phyloP scores from a whole-genome alignment of 1,140 invertebrate species.

The Leptopilina boulardi region DNA sequence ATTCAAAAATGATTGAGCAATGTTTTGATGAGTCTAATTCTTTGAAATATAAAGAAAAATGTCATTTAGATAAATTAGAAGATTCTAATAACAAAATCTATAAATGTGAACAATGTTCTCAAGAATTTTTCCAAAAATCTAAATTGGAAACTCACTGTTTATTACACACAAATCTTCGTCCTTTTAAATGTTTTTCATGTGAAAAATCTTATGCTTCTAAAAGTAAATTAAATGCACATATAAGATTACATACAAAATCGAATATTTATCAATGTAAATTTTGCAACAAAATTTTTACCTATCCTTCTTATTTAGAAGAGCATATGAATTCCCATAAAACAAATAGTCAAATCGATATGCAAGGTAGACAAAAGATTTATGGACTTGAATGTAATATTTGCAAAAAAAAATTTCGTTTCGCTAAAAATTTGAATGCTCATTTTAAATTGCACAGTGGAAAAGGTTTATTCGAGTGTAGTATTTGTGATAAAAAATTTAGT shows the following conservation, averaged over 20 bases:
- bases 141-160: constrained; percentile 70
- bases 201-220: constrained; percentile 69
- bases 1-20: not conserved
- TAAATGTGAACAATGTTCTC: constrained; percentile 72
- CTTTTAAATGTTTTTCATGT: constrained; percentile 68
- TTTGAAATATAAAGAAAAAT: constrained; percentile 1
- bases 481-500: constrained; percentile 75
- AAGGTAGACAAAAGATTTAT: constrained; percentile 23
- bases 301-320: constrained; percentile 72
- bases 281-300: constrained; percentile 72
- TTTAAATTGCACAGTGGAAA: constrained; percentile 69
- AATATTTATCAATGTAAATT: constrained; percentile 71
- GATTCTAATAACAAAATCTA: constrained; percentile 56
- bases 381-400: constrained; percentile 67
- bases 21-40: not conserved
- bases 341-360: constrained; percentile 27
- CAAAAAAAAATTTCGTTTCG: constrained; percentile 65
- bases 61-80: not conserved
- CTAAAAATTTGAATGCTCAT: constrained; percentile 69
- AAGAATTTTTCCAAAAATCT: constrained; percentile 71
- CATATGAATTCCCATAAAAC: constrained; percentile 67
- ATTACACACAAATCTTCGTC: constrained; percentile 66
- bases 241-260: constrained; percentile 67
- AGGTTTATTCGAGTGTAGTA: constrained; percentile 67
- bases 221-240: constrained; percentile 72